Evolutionary conservation across 2,797 vertebrate species (phyloP).

Genomic region (Spinus pinus): DNA sequence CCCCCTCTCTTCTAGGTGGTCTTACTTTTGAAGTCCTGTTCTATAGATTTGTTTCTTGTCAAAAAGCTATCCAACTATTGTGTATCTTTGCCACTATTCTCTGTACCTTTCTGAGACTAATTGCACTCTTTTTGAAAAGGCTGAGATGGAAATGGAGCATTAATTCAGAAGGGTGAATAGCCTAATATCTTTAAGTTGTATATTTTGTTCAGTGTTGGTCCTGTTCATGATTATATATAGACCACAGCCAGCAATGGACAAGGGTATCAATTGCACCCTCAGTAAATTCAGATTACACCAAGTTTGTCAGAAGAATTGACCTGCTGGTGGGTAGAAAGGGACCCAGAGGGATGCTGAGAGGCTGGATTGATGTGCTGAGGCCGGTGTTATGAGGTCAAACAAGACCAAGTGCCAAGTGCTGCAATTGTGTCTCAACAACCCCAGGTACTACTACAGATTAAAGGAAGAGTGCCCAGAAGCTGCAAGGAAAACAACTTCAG

Average conservation of each 20-base stretch:
- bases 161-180: neutral
- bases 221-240: neutral
- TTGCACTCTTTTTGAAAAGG: neutral
- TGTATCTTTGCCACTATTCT: neutral
- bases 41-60: neutral
- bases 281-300: neutral
- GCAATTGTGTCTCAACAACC: neutral
- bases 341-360: neutral
- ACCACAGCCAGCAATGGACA: neutral
- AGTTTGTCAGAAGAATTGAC: neutral
- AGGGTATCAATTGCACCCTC: neutral
- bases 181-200: rapidly evolving
- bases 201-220: neutral
- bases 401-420: too few species aligned
- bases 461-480: neutral
- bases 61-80: neutral
- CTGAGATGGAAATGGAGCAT: neutral
- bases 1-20: neutral
- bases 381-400: rapidly evolving
- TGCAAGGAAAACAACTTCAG: rapidly evolving
- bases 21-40: neutral
- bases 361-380: neutral
- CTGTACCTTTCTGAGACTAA: neutral
- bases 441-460: neutral
- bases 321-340: neutral